Evolutionary conservation across 2,113 vertebrate species (phyloP).

Genomic region (Aegotheles bennettii): DNA sequence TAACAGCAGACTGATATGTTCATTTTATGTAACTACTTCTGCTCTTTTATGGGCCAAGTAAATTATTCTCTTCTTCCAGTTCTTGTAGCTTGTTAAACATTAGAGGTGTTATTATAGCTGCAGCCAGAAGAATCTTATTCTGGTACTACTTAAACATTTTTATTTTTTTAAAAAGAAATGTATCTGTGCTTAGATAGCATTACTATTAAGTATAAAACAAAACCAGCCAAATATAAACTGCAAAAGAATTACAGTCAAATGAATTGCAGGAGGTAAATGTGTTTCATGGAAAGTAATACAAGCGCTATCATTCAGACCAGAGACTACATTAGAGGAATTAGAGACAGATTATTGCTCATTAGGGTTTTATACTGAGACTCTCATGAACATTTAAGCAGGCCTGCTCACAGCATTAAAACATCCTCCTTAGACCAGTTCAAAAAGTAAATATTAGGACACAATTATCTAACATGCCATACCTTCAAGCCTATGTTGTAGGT

Average conservation of each 20-base stretch:
- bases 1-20: constrained; percentile 35
- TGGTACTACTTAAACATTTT: neutral
- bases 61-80: constrained; percentile 47
- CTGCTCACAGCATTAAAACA: neutral
- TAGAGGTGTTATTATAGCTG: constrained; percentile 30
- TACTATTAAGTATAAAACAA: neutral
- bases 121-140: constrained; percentile 13
- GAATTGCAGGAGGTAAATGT: constrained; percentile 21
- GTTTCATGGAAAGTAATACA: neutral
- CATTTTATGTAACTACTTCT: constrained; percentile 56
- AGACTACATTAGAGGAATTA: constrained; percentile 45
- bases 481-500: neutral
- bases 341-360: constrained; percentile 38
- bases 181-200: neutral
- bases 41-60: constrained; percentile 44
- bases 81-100: constrained; percentile 37
- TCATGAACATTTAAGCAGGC: neutral
- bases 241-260: constrained; percentile 14
- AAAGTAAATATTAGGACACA: neutral
- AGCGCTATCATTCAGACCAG: constrained; percentile 6
- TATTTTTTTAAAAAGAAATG: neutral
- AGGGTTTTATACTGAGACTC: constrained; percentile 19
- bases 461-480: neutral
- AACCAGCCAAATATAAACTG: constrained; percentile 12
- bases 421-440: neutral